These are phyloP conservation scores for Drosophila kuntzei DNA, from an alignment of 2,888 invertebrate genomes.

Conservation along the genomic window DNA sequence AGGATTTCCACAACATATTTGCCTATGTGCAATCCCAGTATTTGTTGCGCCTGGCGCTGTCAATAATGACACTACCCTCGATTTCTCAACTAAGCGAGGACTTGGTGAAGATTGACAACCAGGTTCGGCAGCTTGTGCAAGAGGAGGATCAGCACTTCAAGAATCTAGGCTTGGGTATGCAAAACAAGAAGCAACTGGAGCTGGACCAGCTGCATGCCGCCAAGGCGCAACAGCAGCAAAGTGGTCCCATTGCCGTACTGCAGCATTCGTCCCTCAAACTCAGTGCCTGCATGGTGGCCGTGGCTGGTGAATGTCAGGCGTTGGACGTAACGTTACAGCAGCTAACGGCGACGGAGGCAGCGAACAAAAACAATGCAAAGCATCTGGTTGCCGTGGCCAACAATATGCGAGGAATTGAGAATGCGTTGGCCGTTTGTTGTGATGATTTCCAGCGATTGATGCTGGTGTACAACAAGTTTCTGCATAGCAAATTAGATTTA, in stretches of 20 bases:
- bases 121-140: conserved; percentile 79
- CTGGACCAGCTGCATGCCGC: conserved; percentile 75
- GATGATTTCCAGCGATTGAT: conserved; percentile 85
- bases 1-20: conserved; percentile 85
- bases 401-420: conserved; percentile 84
- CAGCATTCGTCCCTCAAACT: conserved; percentile 84
- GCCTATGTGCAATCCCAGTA: conserved; percentile 85
- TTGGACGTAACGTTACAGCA: conserved; percentile 83
- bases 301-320: conserved; percentile 84
- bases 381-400: conserved; percentile 82
- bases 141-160: conserved; percentile 84
- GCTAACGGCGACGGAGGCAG: conserved; percentile 79
- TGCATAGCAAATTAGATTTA: conserved; percentile 79
- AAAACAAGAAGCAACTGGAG: conserved; percentile 79
- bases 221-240: conserved; percentile 74
- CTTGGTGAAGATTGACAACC: conserved; percentile 77
- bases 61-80: conserved; percentile 80
- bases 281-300: conserved; percentile 84
- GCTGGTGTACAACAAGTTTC: conserved; percentile 84
- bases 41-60: conserved; percentile 83
- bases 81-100: conserved; percentile 77
- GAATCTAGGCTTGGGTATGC: conserved; percentile 79
- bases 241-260: conserved; percentile 80
- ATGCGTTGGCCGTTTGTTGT: conserved; percentile 82
- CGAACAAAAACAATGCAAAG: conserved; percentile 77